Conservation (phyloP, 2,113 vertebrate genomes). For the Ochotona princeps region DNA sequence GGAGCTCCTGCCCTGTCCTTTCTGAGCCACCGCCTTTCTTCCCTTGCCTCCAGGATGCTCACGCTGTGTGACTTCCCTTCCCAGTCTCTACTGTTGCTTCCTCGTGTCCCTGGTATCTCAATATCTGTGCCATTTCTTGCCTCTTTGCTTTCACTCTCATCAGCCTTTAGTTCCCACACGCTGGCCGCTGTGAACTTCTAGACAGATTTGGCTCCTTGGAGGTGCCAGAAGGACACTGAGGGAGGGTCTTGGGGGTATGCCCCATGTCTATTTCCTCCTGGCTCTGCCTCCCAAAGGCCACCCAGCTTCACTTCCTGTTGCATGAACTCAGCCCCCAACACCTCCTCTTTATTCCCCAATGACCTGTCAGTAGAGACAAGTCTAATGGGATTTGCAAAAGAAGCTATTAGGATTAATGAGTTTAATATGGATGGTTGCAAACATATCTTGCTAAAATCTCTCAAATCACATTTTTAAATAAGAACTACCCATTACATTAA, state of each 20-base stretch:
- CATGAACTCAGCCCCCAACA: background rate
- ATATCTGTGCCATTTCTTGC: background rate
- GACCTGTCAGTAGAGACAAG: background rate
- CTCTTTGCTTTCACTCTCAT: too few species aligned
- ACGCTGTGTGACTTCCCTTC: background rate
- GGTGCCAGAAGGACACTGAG: background rate
- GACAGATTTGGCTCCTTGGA: background rate
- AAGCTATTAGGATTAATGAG: background rate
- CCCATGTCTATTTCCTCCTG: background rate
- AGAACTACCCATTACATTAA: background rate
- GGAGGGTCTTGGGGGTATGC: fast-evolving
- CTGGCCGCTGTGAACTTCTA: background rate
- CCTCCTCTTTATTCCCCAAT: background rate
- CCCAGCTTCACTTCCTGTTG: too few species aligned
- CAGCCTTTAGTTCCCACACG: background rate
- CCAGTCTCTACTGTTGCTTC: too few species aligned
- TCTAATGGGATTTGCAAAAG: background rate
- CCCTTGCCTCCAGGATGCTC: background rate
- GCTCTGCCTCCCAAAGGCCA: background rate
- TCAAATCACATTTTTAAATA: background rate
- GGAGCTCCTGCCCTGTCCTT: background rate
- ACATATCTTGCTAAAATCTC: slow-evolving; percentile 12
- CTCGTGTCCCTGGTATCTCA: background rate
- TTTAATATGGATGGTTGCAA: background rate
- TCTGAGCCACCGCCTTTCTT: background rate